Evolutionary conservation across 1,140 invertebrate genomes (phyloP).

Genomic region (Rhizoglyphus robini): DNA sequence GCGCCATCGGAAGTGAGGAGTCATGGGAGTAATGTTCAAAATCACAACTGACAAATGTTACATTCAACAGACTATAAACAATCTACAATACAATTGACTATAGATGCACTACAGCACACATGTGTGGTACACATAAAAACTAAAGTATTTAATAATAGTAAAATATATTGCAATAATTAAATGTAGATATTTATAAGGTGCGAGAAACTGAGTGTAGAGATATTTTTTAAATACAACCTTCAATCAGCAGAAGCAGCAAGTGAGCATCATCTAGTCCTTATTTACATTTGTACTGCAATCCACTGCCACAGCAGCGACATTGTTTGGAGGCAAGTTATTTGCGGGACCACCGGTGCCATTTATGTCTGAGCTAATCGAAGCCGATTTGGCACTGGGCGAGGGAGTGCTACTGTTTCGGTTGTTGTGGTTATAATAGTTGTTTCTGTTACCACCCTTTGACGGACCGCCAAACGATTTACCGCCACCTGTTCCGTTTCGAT

Average conservation of each 20-base stretch:
- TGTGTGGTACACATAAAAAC: too few relatives aligned
- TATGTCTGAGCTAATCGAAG: neutral
- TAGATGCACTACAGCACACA: too few relatives aligned
- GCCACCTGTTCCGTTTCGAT: neutral
- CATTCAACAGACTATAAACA: too few relatives aligned
- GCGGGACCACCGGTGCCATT: neutral
- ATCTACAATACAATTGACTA: too few relatives aligned
- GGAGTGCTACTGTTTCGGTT: conserved; percentile 6
- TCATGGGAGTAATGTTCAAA: too few relatives aligned
- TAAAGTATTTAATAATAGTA: too few relatives aligned
- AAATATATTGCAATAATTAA: too few relatives aligned
- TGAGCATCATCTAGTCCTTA: neutral
- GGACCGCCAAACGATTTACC: neutral
- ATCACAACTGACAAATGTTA: too few relatives aligned
- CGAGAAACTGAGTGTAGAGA: neutral
- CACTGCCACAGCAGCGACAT: neutral
- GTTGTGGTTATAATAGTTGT: neutral
- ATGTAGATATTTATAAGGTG: too few relatives aligned
- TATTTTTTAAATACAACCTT: neutral
- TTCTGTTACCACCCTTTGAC: neutral
- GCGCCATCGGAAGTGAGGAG: too few relatives aligned
- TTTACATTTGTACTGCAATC: neutral
- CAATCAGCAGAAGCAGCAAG: neutral
- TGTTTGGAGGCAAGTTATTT: neutral
- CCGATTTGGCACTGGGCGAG: neutral